Base-by-base conservation (phyloP, 2,113 vertebrate species). In the Tupaia chinensis region DNA sequence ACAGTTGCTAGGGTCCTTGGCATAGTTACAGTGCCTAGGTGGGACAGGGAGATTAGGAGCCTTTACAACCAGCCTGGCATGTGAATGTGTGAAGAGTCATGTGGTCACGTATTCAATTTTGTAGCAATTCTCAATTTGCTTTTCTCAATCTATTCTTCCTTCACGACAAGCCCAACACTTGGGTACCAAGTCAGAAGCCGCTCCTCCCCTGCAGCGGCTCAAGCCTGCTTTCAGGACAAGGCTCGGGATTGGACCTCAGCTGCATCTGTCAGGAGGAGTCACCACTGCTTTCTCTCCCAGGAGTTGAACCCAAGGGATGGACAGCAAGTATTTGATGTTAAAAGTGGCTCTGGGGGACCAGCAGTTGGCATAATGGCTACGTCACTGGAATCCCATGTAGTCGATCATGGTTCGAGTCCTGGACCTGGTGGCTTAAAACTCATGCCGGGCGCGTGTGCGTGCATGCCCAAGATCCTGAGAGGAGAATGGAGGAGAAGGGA, bases 81-180 rank as follows among this genome's bases (percentile, higher is more conserved):
- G 29, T 11, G 19, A 58, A 12, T 23, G 44, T 69, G 16, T 34
- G 29, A 92, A 96, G 20, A 97, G 93, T 27, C 94, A 90, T 78
- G 25, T 93, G 91, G 82, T 87, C 94, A 97, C 88, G 94, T 96
- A 97, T 96, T 95, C 79, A 63, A 97, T 77, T 96, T 87, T 78
- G 65, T 95, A 91, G 91, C 96, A 83, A 56, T 19, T 61, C 79
- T 96, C 83, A 44, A 20, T 79, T 96, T 76, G 34, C 91, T 84
- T 74, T 89, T 95, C 96, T 97, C 97, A 86, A 96, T 97, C 91
- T 87, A 54, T 94, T 23, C 60, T 69, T 60, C 70, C 44, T 12
- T 79, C 4, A 34, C 53, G 58, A 63, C 27, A 22, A 63, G 11
- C 29, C 32, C 14, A 1, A 11, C 61, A 93, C 95, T 97, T 94